These are phyloP conservation scores for Patella vulgata DNA, from an alignment of 1,140 invertebrate species.

Conservation along the genomic window DNA sequence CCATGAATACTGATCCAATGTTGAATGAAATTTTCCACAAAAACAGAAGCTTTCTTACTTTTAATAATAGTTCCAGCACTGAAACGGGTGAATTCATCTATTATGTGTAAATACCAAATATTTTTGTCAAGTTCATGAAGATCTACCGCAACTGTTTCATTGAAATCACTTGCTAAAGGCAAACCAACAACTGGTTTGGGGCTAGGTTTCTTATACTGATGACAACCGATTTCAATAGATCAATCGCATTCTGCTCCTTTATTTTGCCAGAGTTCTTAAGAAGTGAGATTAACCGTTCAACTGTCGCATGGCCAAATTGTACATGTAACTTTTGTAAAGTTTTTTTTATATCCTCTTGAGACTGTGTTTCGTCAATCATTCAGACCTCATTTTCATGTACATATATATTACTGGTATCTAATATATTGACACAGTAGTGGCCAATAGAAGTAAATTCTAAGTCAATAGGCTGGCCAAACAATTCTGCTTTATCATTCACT, in stretches of 20 bases:
- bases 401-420: conserved; percentile 5
- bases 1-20: conserved; percentile 20
- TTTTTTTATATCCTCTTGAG: conserved; percentile 9
- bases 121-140: conserved; percentile 19
- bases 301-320: conserved; percentile 36
- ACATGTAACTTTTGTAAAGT: conserved; percentile 19
- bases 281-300: conserved; percentile 14
- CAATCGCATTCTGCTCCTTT: conserved; percentile 3
- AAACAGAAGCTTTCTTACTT: conserved; percentile 15
- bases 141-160: conserved; percentile 21
- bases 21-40: conserved; percentile 23
- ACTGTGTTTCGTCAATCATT: conserved; percentile 1
- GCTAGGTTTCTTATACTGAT: conserved; percentile 18
- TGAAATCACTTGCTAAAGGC: conserved; percentile 26
- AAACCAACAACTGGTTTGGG: conserved; percentile 30
- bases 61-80: conserved; percentile 22
- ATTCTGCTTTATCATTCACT: conserved; percentile 20
- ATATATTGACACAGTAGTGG: conserved; percentile 29
- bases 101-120: conserved; percentile 22
- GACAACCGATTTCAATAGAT: conserved; percentile 13
- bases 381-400: background rate
- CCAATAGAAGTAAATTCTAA: conserved; percentile 35
- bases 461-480: conserved; percentile 26
- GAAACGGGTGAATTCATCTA: conserved; percentile 27
- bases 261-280: conserved; percentile 18